Percentiles rank a stretch among this genome's conserved stretches.
phyloP scores from a whole-genome alignment of 2,888 invertebrate species.

The Spialia ferax region DNA sequence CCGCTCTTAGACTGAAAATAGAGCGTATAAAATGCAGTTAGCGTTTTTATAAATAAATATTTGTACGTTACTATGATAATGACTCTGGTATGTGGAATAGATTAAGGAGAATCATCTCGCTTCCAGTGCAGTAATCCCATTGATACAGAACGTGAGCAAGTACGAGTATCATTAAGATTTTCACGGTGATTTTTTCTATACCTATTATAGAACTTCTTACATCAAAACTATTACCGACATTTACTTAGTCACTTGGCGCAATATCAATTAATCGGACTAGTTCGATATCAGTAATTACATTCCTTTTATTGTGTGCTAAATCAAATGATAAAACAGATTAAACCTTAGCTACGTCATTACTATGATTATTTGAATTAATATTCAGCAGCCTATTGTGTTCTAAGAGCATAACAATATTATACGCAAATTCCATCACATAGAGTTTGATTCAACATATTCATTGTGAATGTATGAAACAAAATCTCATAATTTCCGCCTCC shows the following conservation, averaged over 20 bases:
- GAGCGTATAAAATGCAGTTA: constrained; percentile 48
- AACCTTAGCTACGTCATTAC: not conserved
- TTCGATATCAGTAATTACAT: not conserved
- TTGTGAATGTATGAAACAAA: constrained; percentile 30
- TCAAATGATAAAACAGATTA: not conserved
- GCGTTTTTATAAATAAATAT: constrained; percentile 32
- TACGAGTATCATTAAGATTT: constrained; percentile 22
- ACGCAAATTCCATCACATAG: constrained; percentile 31
- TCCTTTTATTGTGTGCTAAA: not conserved
- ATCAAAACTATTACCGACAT: not conserved
- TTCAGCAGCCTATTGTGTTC: not conserved
- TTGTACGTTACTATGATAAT: constrained; percentile 25
- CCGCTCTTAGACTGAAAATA: constrained; percentile 44
- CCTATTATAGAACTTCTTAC: not conserved
- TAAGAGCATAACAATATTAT: not conserved
- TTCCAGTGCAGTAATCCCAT: constrained; percentile 9
- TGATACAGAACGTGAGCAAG: constrained; percentile 11
- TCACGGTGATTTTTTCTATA: not conserved
- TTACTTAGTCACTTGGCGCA: not conserved
- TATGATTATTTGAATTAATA: not conserved
- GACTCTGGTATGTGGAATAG: constrained; percentile 16
- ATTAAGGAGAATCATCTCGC: constrained; percentile 16
- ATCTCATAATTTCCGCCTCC: constrained; percentile 38
- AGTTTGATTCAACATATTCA: constrained; percentile 18
- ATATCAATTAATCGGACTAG: not conserved